Percentiles rank a stretch among this genome's conserved stretches.
Conservation (phyloP, 2,797 vertebrate genomes). For the Spondyliosoma cantharus region DNA sequence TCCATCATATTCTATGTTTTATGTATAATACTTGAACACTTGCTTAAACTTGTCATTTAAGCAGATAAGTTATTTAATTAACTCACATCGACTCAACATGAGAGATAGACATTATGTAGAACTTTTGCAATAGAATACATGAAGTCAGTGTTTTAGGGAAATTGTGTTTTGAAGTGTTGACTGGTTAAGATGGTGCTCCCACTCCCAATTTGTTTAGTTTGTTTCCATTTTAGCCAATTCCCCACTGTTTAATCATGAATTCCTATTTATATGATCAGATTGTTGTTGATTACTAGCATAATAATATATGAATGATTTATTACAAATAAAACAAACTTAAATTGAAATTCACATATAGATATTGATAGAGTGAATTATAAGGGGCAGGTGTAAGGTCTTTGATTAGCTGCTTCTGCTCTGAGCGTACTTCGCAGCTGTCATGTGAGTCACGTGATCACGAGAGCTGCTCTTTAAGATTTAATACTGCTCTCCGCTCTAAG, state of each 20-base stretch:
- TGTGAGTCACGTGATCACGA: not conserved
- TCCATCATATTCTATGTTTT: too few species aligned
- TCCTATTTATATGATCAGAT: not conserved
- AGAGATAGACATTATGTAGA: too few species aligned
- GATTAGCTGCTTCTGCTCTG: conserved; percentile 16
- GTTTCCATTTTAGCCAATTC: not conserved
- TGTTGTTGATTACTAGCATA: not conserved
- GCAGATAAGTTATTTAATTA: too few species aligned
- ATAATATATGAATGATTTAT: not conserved
- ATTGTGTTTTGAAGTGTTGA: too few species aligned
- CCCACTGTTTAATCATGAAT: not conserved
- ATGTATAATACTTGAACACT: too few species aligned
- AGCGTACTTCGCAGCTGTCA: not conserved
- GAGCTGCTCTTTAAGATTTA: not conserved
- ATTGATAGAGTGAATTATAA: not conserved
- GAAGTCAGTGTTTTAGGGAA: too few species aligned
- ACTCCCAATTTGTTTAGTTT: not conserved
- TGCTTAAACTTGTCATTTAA: too few species aligned
- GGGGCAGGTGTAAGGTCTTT: not conserved
- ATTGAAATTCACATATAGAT: not conserved
- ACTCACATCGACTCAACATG: too few species aligned
- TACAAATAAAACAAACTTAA: not conserved
- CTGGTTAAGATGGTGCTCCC: not conserved
- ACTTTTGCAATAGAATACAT: too few species aligned
- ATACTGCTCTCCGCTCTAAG: not conserved